phyloP scores from a whole-genome alignment of 2,113 vertebrate genomes.

The Scartelaos histophorus region DNA sequence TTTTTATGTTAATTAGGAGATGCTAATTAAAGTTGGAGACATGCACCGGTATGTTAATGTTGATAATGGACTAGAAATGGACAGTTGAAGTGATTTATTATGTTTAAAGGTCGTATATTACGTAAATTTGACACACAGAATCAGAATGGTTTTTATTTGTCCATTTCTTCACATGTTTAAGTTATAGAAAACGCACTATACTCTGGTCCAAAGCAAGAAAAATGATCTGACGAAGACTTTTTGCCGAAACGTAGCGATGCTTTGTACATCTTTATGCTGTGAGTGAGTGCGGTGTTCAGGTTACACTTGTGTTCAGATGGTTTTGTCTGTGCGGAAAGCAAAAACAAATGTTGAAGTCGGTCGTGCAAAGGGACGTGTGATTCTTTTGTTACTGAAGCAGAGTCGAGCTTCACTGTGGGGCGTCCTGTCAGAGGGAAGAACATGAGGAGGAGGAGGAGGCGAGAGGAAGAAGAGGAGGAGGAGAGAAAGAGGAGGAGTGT shows the following conservation, averaged over 20 bases:
- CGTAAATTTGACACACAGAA: too few species aligned
- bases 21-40: background rate
- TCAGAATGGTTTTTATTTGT: too few species aligned
- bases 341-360: conserved; percentile 42
- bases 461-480: too few species aligned
- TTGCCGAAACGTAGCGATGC: background rate
- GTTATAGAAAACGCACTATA: too few species aligned
- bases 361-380: conserved; percentile 54
- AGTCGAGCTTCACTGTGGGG: conserved; percentile 51
- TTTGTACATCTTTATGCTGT: too few species aligned
- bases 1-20: background rate
- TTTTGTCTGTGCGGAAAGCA: conserved; percentile 21
- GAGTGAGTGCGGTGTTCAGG: too few species aligned
- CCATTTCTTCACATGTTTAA: too few species aligned
- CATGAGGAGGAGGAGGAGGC: too few species aligned
- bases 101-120: background rate
- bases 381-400: conserved; percentile 43
- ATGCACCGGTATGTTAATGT: background rate
- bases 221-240: too few species aligned
- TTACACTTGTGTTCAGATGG: background rate
- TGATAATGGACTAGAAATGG: background rate
- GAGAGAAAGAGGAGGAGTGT: too few species aligned
- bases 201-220: too few species aligned
- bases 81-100: background rate
- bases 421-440: conserved; percentile 20